These are phyloP conservation scores for Heliconius himera DNA, from an alignment of 1,140 invertebrate genomes.

Conservation along the genomic window DNA sequence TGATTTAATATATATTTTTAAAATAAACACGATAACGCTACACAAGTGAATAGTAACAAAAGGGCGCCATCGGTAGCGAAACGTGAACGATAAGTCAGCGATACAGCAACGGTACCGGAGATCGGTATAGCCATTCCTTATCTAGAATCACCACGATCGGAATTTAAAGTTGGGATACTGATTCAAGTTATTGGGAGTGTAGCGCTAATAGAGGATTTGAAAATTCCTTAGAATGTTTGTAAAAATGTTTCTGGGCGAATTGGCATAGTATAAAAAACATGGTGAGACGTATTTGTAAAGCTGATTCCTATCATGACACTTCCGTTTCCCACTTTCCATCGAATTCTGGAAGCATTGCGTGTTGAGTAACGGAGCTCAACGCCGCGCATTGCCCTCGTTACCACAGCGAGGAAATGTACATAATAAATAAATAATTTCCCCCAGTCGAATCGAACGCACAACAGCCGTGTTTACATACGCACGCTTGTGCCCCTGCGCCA, in stretches of 20 bases:
- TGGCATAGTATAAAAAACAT: too few relatives aligned
- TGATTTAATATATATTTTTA: neutral
- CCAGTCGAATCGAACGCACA: too few relatives aligned
- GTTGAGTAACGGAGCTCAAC: too few relatives aligned
- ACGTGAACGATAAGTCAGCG: conserved; percentile 78
- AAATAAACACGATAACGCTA: conserved; percentile 12
- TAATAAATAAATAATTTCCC: too few relatives aligned
- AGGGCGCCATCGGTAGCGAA: conserved; percentile 69
- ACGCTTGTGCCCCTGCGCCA: too few relatives aligned
- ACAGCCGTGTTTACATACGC: too few relatives aligned
- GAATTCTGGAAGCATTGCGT: too few relatives aligned
- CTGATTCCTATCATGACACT: too few relatives aligned
- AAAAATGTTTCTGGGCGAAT: neutral
- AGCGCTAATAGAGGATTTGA: conserved; percentile 36
- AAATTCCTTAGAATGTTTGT: conserved; percentile 4
- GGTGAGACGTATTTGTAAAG: too few relatives aligned
- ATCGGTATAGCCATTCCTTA: conserved; percentile 74
- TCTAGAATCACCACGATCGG: conserved; percentile 70
- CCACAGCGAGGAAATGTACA: too few relatives aligned
- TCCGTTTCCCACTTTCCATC: too few relatives aligned
- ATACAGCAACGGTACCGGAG: conserved; percentile 71
- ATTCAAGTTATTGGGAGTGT: conserved; percentile 35
- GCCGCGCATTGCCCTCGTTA: too few relatives aligned
- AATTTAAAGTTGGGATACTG: conserved; percentile 57
- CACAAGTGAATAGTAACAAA: conserved; percentile 33